Conservation (phyloP, 1,140 invertebrate species). For the Chymomyza costata region DNA sequence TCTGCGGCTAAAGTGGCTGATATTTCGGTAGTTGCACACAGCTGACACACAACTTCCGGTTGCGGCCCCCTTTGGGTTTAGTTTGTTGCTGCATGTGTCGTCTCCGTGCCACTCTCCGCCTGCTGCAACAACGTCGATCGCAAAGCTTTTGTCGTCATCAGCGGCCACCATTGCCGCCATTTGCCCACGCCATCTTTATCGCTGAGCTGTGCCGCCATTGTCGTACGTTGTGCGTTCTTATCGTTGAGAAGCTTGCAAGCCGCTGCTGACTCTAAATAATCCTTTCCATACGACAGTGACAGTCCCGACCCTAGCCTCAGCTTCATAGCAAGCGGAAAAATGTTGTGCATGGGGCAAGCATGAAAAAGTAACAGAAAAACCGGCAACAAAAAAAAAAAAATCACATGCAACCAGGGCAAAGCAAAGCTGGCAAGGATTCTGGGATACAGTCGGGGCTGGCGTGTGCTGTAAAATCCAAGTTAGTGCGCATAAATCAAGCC, state of each 20-base stretch:
- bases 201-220: conserved; percentile 40
- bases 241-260: conserved; percentile 67
- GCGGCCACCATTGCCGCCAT: conserved; percentile 11
- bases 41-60: conserved; percentile 35
- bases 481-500: conserved; percentile 74
- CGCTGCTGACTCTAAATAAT: conserved; percentile 72
- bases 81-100: conserved; percentile 4
- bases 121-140: conserved; percentile 20
- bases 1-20: conserved; percentile 60
- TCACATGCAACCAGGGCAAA: conserved; percentile 30
- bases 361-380: conserved; percentile 1
- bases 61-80: neutral
- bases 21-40: conserved; percentile 45
- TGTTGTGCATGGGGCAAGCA: neutral
- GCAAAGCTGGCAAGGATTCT: conserved; percentile 20
- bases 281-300: conserved; percentile 60
- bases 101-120: conserved; percentile 4
- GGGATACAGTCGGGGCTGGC: neutral
- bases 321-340: neutral
- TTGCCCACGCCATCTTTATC: too few species aligned
- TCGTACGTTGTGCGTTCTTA: conserved; percentile 59
- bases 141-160: conserved; percentile 27
- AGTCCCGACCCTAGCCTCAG: neutral
- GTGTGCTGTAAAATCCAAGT: conserved; percentile 26
- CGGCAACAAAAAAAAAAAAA: conserved; percentile 27